Evolutionary conservation across 64 coral and sea anemone species (phyloP).

Genomic region (Trachythela sp.): DNA sequence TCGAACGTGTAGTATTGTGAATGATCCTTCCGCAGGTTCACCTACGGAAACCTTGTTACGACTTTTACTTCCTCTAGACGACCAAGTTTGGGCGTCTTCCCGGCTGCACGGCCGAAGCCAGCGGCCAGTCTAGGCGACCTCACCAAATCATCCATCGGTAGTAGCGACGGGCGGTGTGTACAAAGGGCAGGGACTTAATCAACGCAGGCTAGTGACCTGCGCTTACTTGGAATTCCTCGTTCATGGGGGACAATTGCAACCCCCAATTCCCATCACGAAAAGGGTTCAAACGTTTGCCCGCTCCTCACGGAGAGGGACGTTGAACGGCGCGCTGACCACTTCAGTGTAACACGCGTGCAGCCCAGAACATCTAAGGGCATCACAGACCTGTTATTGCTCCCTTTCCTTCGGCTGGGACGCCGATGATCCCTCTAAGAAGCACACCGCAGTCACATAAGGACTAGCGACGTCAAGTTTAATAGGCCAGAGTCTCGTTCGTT

Average conservation of each 20-base stretch:
- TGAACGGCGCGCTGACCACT: background rate
- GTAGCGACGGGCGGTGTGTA: constrained; percentile 24
- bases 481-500: background rate
- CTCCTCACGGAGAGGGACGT: background rate
- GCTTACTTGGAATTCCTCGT: background rate
- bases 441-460: background rate
- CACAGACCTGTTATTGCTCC: too few relatives aligned
- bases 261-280: background rate
- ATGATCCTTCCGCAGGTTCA: constrained; percentile 33
- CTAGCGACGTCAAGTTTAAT: background rate
- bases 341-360: background rate
- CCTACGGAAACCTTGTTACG: constrained; percentile 33
- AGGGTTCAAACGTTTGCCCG: background rate
- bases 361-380: too few relatives aligned
- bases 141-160: background rate
- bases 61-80: background rate
- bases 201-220: background rate
- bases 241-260: background rate
- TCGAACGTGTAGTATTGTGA: background rate
- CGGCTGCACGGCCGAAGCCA: background rate
- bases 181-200: background rate
- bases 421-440: background rate
- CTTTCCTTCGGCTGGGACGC: background rate
- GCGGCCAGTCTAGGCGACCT: background rate
- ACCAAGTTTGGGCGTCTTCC: background rate